Evolutionary conservation across 2,797 vertebrate species (phyloP).

Genomic region (Antrozous pallidus): DNA sequence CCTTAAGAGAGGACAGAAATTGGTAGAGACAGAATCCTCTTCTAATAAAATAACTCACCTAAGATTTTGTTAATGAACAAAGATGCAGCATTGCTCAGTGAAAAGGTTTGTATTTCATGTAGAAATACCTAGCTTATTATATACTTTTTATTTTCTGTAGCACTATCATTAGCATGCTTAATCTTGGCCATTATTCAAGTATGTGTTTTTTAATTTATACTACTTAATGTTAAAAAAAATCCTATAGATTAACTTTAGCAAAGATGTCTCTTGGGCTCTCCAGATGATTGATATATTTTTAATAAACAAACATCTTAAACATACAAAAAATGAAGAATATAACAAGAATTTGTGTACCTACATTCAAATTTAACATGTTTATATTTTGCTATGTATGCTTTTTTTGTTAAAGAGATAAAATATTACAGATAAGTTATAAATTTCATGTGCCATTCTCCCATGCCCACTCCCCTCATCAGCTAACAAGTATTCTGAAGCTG

Average conservation of each 20-base stretch:
- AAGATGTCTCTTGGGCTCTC: background rate
- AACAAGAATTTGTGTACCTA: background rate
- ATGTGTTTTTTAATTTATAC: background rate
- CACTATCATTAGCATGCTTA: background rate
- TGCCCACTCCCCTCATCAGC: too few relatives aligned
- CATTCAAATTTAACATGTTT: background rate
- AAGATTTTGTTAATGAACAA: conserved; percentile 50
- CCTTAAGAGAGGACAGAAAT: conserved; percentile 59
- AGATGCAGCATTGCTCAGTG: background rate
- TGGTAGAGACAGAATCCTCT: conserved; percentile 22
- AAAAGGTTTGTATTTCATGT: conserved; percentile 72
- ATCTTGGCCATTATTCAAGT: background rate
- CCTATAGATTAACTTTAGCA: background rate
- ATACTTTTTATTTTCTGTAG: background rate
- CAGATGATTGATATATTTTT: background rate
- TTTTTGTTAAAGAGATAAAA: background rate
- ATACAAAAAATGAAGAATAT: background rate
- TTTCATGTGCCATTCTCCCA: background rate
- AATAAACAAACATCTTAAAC: background rate
- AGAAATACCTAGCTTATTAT: background rate
- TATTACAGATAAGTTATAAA: background rate
- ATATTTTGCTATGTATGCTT: background rate
- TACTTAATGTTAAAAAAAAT: background rate
- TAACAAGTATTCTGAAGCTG: background rate
- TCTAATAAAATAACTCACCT: conserved; percentile 57